Percentiles rank a stretch among this genome's conserved stretches.
phyloP scores from a whole-genome alignment of 2,888 invertebrate genomes.

The Standfussiana lucernea region DNA sequence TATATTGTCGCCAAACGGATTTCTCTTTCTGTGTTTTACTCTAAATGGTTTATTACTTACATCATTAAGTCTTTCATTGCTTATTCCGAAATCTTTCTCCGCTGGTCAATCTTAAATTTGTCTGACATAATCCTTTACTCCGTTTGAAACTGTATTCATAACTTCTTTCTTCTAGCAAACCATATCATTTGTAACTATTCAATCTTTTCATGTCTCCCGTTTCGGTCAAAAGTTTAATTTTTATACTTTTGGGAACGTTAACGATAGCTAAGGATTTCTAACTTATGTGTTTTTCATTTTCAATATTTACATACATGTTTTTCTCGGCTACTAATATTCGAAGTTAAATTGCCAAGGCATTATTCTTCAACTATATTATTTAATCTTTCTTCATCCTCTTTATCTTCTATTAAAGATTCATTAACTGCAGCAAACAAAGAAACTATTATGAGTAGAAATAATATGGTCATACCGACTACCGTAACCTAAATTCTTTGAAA shows the following conservation, averaged over 20 bases:
- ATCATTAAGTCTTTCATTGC: background rate
- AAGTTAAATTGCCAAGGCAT: background rate
- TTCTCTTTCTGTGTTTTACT: slow-evolving; percentile 48
- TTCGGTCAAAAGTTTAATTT: background rate
- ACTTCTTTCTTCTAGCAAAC: background rate
- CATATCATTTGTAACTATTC: background rate
- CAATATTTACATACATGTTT: background rate
- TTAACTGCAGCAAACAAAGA: background rate
- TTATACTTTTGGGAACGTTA: background rate
- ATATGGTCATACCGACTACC: too few species aligned
- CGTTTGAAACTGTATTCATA: background rate
- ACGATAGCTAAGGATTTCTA: background rate
- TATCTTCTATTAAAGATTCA: background rate
- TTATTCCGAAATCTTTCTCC: background rate
- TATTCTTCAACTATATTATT: background rate
- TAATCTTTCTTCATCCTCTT: background rate
- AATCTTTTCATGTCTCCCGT: background rate
- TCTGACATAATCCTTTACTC: background rate
- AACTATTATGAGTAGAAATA: background rate
- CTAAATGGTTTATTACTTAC: slow-evolving; percentile 29
- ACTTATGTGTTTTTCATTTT: background rate
- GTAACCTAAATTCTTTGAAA: background rate
- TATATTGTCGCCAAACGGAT: slow-evolving; percentile 42
- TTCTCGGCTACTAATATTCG: background rate
- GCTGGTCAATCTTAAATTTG: background rate